A percentile compares a stretch with the other conserved stretches of the same genome.
Evolutionary conservation across 2,888 invertebrate genomes (phyloP).

Genomic region (Biston betularia): DNA sequence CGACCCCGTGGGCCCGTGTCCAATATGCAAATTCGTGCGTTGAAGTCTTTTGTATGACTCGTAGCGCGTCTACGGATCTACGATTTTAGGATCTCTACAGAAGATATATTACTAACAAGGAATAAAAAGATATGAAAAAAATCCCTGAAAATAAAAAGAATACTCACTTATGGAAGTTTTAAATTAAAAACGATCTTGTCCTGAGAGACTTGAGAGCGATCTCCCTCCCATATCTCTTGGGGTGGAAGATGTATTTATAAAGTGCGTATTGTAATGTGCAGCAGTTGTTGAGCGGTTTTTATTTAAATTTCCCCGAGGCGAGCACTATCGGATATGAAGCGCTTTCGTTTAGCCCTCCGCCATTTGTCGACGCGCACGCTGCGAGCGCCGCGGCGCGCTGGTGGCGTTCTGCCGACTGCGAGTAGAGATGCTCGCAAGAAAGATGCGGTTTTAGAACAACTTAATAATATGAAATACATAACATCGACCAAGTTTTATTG

Average conservation of each 20-base stretch:
- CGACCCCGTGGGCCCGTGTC: constrained; percentile 4
- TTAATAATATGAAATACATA: neutral
- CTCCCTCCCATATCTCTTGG: too few species aligned
- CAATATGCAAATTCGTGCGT: constrained; percentile 52
- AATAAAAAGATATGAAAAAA: too few species aligned
- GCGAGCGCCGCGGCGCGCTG: constrained; percentile 57
- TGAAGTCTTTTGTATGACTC: constrained; percentile 66
- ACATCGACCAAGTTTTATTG: too few species aligned
- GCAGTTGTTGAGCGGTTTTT: constrained; percentile 30
- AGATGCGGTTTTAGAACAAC: neutral
- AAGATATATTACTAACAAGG: neutral
- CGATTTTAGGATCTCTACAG: constrained; percentile 9
- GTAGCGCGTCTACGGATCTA: constrained; percentile 31
- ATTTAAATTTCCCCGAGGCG: constrained; percentile 44
- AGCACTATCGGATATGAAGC: constrained; percentile 51
- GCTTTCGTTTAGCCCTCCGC: constrained; percentile 44
- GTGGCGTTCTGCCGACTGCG: constrained; percentile 62
- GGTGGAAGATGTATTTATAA: constrained; percentile 6
- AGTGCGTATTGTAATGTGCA: constrained; percentile 22
- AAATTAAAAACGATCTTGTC: neutral
- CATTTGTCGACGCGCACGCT: constrained; percentile 43
- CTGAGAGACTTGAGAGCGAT: too few species aligned
- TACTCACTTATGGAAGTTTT: neutral
- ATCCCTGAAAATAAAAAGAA: too few species aligned
- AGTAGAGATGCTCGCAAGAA: constrained; percentile 21